These are phyloP conservation scores for Sesamia inferens DNA, from an alignment of 2,888 invertebrate genomes.

Conservation along the genomic window DNA sequence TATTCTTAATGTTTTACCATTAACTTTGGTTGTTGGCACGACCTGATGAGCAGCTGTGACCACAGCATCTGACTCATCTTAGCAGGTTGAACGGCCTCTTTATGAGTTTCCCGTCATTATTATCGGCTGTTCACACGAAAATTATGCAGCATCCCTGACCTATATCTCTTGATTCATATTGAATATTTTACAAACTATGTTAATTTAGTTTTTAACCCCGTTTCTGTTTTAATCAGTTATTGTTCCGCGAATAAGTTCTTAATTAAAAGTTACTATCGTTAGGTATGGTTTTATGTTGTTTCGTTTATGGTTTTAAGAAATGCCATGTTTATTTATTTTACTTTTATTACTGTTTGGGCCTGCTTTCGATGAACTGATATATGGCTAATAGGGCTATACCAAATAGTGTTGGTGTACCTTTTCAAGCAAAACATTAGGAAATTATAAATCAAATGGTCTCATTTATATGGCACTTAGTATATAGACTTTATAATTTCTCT, in stretches of 20 bases:
- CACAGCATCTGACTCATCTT: constrained; percentile 39
- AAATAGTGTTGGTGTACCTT: neutral
- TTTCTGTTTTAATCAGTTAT: constrained; percentile 55
- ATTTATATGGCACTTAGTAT: neutral
- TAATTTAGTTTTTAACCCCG: constrained; percentile 60
- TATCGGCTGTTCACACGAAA: constrained; percentile 55
- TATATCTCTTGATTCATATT: constrained; percentile 62
- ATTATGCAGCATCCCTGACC: constrained; percentile 70
- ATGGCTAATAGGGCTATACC: neutral
- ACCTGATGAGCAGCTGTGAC: constrained; percentile 41
- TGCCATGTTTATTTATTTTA: constrained; percentile 5
- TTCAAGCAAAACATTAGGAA: neutral
- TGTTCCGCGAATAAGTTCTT: constrained; percentile 40
- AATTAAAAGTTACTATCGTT: constrained; percentile 28
- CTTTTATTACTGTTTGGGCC: neutral
- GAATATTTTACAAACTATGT: constrained; percentile 63
- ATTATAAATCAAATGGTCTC: neutral
- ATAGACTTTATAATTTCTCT: neutral
- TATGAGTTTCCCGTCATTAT: constrained; percentile 49
- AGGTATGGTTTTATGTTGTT: constrained; percentile 22
- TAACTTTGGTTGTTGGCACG: constrained; percentile 39
- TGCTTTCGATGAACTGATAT: neutral
- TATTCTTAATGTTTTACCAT: constrained; percentile 41
- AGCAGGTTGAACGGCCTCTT: constrained; percentile 47
- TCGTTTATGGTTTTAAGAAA: neutral